These are phyloP conservation scores for Cyprinella venusta DNA, from an alignment of 2,797 vertebrate species.

Conservation along the genomic window DNA sequence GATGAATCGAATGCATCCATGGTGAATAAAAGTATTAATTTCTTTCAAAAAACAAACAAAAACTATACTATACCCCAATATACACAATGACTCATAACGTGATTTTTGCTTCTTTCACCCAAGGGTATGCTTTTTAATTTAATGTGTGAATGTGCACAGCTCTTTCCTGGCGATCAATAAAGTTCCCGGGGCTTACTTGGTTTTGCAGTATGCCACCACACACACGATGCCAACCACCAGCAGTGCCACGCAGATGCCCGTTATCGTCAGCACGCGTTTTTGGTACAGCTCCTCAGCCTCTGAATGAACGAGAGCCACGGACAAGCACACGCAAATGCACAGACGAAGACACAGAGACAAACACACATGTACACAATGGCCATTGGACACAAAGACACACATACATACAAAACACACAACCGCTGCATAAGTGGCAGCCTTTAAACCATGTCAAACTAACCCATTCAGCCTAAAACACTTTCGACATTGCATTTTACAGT, in stretches of 20 bases:
- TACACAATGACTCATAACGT: neutral
- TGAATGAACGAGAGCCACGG: constrained; percentile 68
- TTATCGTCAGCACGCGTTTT: constrained; percentile 96
- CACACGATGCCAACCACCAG: constrained; percentile 97
- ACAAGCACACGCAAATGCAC: constrained; percentile 57
- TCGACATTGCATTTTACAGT: neutral
- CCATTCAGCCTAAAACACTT: constrained; percentile 15
- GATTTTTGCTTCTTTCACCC: neutral
- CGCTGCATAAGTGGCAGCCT: constrained; percentile 50
- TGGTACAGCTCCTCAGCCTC: constrained; percentile 97
- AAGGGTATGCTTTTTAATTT: constrained; percentile 11
- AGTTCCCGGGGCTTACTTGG: constrained; percentile 83
- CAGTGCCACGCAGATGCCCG: constrained; percentile 95
- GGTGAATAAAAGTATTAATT: neutral
- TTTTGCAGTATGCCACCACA: constrained; percentile 98
- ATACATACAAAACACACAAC: constrained; percentile 47
- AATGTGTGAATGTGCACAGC: constrained; percentile 25
- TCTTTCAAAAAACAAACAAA: neutral
- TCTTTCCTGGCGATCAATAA: neutral
- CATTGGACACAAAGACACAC: constrained; percentile 40
- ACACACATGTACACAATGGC: constrained; percentile 35
- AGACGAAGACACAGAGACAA: constrained; percentile 58
- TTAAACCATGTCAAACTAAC: neutral
- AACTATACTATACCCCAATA: neutral
- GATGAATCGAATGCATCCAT: neutral